Conservation (phyloP, 2,797 vertebrate genomes). For the Phylloscopus collybita region DNA sequence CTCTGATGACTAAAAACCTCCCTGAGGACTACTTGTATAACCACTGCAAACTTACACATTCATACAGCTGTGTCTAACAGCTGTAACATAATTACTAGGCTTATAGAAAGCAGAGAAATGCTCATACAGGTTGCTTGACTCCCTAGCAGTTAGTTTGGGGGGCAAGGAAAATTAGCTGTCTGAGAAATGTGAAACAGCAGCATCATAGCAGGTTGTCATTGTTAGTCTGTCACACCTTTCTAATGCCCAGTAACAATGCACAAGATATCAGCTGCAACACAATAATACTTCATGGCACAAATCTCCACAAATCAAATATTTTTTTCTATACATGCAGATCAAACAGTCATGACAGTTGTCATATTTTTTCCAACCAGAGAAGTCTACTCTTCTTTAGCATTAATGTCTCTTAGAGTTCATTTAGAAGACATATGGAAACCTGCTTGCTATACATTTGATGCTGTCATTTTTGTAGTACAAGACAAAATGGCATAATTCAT, state of each 20-base stretch:
- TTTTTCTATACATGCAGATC: constrained; percentile 8
- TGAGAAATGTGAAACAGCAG: constrained; percentile 32
- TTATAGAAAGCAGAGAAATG: background rate
- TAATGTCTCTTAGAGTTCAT: background rate
- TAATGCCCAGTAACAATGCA: background rate
- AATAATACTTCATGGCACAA: background rate
- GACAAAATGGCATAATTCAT: background rate
- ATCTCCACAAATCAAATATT: background rate
- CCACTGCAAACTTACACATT: background rate
- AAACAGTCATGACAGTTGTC: constrained; percentile 14
- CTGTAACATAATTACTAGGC: background rate
- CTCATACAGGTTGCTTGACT: background rate
- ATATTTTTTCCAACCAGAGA: background rate
- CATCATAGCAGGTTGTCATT: background rate
- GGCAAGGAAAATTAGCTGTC: background rate
- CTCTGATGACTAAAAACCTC: background rate
- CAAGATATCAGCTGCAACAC: background rate
- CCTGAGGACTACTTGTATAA: background rate
- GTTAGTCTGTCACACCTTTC: background rate
- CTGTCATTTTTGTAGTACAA: background rate
- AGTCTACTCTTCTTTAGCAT: background rate
- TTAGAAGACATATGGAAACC: constrained; percentile 17
- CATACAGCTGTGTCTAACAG: background rate
- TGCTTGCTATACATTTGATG: background rate
- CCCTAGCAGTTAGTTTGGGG: background rate